A percentile compares a stretch with the other conserved stretches of the same genome.
phyloP scores from a whole-genome alignment of 2,797 vertebrate species.

The Lithobates pipiens region DNA sequence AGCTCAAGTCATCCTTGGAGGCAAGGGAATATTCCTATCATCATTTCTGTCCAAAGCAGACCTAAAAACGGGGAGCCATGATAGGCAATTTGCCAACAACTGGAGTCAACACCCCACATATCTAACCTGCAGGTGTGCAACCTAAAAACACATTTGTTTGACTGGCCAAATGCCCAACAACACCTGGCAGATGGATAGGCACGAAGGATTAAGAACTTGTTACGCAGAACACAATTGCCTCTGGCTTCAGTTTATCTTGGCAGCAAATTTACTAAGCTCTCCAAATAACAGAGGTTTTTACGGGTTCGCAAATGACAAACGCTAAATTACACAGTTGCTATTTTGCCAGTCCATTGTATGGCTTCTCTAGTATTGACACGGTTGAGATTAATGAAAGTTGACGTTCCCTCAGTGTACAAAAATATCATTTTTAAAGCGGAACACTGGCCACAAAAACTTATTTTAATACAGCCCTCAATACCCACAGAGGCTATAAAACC shows the following conservation, averaged over 20 bases:
- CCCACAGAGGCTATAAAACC: no score
- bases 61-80: no score
- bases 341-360: neutral
- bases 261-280: neutral
- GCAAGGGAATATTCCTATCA: no score
- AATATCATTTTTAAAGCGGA: neutral
- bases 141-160: no score
- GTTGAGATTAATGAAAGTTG: neutral
- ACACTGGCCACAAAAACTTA: no score
- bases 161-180: neutral
- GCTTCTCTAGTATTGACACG: neutral
- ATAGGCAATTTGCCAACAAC: no score
- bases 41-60: no score
- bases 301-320: neutral
- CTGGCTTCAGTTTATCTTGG: constrained; percentile 6
- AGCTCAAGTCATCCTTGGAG: no score
- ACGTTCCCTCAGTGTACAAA: no score
- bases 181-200: neutral
- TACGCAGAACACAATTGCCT: neutral
- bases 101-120: no score
- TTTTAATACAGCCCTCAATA: no score
- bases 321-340: neutral
- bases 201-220: neutral
- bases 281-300: constrained; percentile 3
- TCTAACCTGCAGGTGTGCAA: no score